phyloP scores from a whole-genome alignment of 2,797 vertebrate genomes.

The Coluber constrictor region DNA sequence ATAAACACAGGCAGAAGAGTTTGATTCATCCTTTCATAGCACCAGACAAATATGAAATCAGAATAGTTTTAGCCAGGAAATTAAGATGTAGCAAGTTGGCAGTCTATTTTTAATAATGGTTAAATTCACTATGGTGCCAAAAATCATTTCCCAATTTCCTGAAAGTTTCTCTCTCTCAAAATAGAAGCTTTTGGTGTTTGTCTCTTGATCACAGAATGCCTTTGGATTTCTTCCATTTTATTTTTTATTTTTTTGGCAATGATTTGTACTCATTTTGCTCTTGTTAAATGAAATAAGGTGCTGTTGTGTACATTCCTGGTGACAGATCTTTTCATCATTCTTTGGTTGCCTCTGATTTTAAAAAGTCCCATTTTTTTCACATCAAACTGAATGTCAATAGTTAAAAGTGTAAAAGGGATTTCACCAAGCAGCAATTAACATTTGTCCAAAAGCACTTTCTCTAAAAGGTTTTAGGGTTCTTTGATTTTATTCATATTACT shows the following conservation, averaged over 20 bases:
- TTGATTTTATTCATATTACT: not conserved
- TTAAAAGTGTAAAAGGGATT: not conserved
- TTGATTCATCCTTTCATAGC: conserved; percentile 3
- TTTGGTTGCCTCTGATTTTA: not conserved
- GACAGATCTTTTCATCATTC: not conserved
- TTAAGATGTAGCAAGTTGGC: not conserved
- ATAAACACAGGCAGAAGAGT: not conserved
- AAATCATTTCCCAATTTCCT: not conserved
- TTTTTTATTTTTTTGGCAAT: not conserved
- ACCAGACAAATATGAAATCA: conserved; percentile 15
- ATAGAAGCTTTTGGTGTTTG: not conserved
- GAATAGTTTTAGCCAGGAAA: not conserved
- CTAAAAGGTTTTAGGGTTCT: not conserved
- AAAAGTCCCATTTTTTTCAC: not conserved
- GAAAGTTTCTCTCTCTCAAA: not conserved
- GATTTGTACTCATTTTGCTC: not conserved
- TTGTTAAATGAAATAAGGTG: not conserved
- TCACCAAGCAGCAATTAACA: not conserved
- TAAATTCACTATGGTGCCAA: not conserved
- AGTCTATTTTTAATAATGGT: not conserved
- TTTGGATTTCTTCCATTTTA: not conserved
- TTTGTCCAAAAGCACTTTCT: not conserved
- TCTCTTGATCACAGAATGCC: not conserved
- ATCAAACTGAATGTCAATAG: not conserved
- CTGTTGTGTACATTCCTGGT: not conserved